A percentile compares a stretch with the other conserved stretches of the same genome.
Conservation (phyloP, 2,113 vertebrate genomes). For the Nesoenas mayeri region DNA sequence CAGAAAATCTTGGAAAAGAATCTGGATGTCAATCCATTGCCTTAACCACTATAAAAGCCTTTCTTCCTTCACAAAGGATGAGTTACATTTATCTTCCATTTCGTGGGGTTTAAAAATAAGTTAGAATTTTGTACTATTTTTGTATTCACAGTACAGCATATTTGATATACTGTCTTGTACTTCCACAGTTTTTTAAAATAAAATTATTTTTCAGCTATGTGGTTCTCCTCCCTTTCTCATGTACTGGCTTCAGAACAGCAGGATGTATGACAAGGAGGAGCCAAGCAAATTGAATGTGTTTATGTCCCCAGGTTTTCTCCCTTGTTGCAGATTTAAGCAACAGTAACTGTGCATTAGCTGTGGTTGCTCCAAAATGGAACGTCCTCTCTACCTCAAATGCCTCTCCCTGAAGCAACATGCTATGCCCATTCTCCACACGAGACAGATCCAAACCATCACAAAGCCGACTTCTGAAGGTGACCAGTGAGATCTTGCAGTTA, state of each 20-base stretch:
- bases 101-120: background rate
- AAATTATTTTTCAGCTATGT: background rate
- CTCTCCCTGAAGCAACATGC: background rate
- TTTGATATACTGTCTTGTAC: background rate
- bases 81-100: background rate
- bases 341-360: background rate
- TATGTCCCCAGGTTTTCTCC: background rate
- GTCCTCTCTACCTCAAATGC: fast-evolving
- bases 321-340: background rate
- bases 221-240: background rate
- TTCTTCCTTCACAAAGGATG: background rate
- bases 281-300: background rate
- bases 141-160: background rate
- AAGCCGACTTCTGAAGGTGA: background rate
- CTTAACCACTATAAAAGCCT: background rate
- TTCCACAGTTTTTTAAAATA: background rate
- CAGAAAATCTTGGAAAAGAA: background rate
- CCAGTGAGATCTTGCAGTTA: background rate
- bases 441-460: background rate
- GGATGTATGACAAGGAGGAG: background rate
- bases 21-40: background rate
- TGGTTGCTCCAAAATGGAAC: fast-evolving
- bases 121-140: background rate
- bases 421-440: background rate
- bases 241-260: background rate